Conservation (phyloP, 2,797 vertebrate genomes). For the Molossus molossus region DNA sequence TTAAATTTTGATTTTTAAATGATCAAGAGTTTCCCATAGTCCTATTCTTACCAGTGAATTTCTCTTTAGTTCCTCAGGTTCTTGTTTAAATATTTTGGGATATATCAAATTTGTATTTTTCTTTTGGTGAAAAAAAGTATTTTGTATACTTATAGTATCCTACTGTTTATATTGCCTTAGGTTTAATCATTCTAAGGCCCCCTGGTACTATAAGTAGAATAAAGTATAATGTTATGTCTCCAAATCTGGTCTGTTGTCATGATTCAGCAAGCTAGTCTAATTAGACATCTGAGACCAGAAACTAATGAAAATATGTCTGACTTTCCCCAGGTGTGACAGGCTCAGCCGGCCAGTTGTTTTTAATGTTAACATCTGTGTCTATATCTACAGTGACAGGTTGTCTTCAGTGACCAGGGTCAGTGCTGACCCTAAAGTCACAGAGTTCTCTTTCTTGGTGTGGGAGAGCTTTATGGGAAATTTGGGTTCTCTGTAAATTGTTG, state of each 20-base stretch:
- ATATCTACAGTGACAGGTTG: slow-evolving; percentile 1
- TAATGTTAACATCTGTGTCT: not conserved
- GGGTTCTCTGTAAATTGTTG: slow-evolving; percentile 24
- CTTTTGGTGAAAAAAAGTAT: not conserved
- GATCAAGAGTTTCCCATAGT: not conserved
- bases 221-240: not conserved
- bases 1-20: slow-evolving; percentile 26
- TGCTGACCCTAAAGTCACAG: slow-evolving; percentile 18
- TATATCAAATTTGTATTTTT: slow-evolving; percentile 37
- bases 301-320: not conserved
- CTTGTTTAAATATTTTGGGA: slow-evolving; percentile 6
- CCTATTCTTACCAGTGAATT: not conserved
- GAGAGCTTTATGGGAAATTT: not conserved
- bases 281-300: slow-evolving; percentile 14
- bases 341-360: not conserved
- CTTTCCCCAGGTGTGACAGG: not conserved
- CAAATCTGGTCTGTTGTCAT: not conserved
- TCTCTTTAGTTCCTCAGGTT: not conserved
- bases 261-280: not conserved
- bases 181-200: not conserved
- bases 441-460: not conserved
- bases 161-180: not conserved
- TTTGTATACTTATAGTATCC: not conserved
- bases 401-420: not conserved
- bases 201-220: not conserved